phyloP scores from a whole-genome alignment of 2,113 vertebrate genomes.

The Polypterus senegalus region DNA sequence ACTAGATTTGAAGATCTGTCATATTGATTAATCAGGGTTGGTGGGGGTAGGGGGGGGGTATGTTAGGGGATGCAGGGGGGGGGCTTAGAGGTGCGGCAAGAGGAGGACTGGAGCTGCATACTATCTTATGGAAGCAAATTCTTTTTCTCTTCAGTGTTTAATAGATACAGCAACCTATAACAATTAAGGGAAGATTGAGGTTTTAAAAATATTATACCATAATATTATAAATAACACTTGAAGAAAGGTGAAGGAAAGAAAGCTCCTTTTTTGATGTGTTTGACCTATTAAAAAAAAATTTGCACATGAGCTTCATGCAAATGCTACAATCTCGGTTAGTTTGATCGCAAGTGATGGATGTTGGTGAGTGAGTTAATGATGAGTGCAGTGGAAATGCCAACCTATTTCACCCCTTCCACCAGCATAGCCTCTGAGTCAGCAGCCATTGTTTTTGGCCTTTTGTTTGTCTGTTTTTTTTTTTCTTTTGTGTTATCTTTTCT shows the following conservation, averaged over 20 bases:
- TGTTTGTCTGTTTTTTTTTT: slow-evolving; percentile 22
- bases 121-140: too few species aligned
- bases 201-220: too few species aligned
- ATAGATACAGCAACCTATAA: too few species aligned
- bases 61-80: slow-evolving; percentile 40
- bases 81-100: slow-evolving; percentile 16
- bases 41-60: slow-evolving; percentile 17
- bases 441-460: slow-evolving; percentile 51
- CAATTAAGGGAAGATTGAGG: too few species aligned
- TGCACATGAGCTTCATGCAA: slow-evolving; percentile 61
- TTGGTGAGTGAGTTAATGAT: slow-evolving; percentile 57
- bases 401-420: slow-evolving; percentile 55
- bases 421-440: slow-evolving; percentile 70
- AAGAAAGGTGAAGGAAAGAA: neutral
- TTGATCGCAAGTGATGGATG: slow-evolving; percentile 57
- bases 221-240: neutral
- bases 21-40: slow-evolving; percentile 45
- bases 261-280: slow-evolving; percentile 32
- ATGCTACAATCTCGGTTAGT: slow-evolving; percentile 59
- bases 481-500: neutral
- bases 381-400: slow-evolving; percentile 36
- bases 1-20: slow-evolving; percentile 52
- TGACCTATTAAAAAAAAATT: slow-evolving; percentile 49
- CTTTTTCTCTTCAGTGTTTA: too few species aligned
- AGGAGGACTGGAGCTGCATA: neutral